Percentiles rank a stretch among this genome's conserved stretches.
Evolutionary conservation across 2,797 vertebrate genomes (phyloP).

Genomic region (Mormyrops boulengeri): DNA sequence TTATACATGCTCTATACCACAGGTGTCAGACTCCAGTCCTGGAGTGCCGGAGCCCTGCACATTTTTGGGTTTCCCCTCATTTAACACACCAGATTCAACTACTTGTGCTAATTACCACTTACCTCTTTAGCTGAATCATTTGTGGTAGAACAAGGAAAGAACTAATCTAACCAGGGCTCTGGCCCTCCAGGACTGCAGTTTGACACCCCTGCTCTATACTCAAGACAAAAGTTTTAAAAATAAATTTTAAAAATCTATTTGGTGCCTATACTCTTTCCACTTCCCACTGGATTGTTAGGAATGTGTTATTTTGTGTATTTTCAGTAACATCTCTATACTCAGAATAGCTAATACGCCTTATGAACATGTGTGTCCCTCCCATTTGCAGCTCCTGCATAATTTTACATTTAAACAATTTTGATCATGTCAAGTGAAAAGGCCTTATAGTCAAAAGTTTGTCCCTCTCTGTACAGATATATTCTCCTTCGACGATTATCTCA

Average conservation of each 20-base stretch:
- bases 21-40: no score
- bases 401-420: constrained; percentile 6
- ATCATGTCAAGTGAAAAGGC: not conserved
- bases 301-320: not conserved
- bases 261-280: not conserved
- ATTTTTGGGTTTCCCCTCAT: no score
- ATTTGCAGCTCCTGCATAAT: not conserved
- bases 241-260: not conserved
- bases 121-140: no score
- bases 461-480: not conserved
- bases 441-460: not conserved
- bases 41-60: no score
- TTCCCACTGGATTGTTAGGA: not conserved
- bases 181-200: no score
- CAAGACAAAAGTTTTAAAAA: not conserved
- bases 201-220: not conserved
- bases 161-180: no score
- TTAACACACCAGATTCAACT: no score
- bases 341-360: not conserved
- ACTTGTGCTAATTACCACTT: no score
- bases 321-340: not conserved
- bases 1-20: not conserved
- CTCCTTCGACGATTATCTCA: not conserved
- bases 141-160: no score
- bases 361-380: not conserved